These are phyloP conservation scores for Physocephala rufipes DNA, from an alignment of 2,888 invertebrate genomes.

Conservation along the genomic window DNA sequence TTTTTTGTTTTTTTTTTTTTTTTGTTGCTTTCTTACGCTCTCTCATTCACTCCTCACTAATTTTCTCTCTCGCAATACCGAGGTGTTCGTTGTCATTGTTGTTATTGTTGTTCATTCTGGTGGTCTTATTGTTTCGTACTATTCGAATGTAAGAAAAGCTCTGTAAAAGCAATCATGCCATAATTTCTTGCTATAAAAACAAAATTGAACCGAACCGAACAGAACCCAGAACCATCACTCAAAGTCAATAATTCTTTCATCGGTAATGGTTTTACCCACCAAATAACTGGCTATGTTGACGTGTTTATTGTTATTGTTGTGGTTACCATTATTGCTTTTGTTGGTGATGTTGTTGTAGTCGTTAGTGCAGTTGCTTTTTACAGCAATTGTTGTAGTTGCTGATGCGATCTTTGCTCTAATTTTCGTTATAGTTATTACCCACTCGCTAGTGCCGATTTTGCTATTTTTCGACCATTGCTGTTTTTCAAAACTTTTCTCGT, in stretches of 20 bases:
- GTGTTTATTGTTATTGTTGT: neutral
- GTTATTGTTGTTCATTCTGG: neutral
- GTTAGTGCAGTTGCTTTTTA: too few relatives aligned
- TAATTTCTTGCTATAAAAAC: constrained; percentile 38
- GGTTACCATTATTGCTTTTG: too few relatives aligned
- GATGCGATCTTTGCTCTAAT: neutral
- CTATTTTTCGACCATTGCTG: neutral
- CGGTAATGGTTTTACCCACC: neutral
- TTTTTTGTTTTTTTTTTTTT: constrained; percentile 18
- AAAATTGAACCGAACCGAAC: too few relatives aligned
- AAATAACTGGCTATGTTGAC: constrained; percentile 1
- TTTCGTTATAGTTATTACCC: neutral
- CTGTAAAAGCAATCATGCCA: neutral
- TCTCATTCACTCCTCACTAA: neutral
- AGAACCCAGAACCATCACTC: constrained; percentile 40
- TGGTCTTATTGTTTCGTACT: neutral
- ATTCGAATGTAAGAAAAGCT: neutral
- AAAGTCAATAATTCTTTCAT: constrained; percentile 40
- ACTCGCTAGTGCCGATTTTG: neutral
- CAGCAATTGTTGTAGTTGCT: too few relatives aligned
- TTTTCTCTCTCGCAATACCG: too few relatives aligned
- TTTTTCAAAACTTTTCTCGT: neutral
- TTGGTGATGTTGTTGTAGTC: neutral
- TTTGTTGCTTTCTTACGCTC: neutral
- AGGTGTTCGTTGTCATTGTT: too few relatives aligned